A percentile compares a stretch with the other conserved stretches of the same genome.
These are phyloP conservation scores for Entomyzon cyanotis DNA, from an alignment of 2,113 vertebrate genomes.

Conservation along the genomic window DNA sequence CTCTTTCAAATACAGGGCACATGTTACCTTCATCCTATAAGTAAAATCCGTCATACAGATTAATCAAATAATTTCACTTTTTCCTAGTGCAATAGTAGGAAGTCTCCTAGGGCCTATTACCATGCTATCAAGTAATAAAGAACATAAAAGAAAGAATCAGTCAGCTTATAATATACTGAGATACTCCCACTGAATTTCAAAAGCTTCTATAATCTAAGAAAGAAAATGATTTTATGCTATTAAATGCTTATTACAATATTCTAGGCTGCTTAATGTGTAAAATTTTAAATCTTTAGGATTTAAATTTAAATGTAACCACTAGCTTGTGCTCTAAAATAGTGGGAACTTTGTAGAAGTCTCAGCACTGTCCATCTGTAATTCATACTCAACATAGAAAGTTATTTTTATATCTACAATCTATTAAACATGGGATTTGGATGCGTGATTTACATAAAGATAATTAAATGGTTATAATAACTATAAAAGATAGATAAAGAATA, in stretches of 20 bases:
- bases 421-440: background rate
- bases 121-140: slow-evolving; percentile 21
- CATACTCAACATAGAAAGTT: background rate
- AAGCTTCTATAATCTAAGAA: background rate
- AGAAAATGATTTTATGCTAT: background rate
- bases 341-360: background rate
- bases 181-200: slow-evolving; percentile 33
- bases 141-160: background rate
- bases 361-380: background rate
- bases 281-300: background rate
- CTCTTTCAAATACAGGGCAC: background rate
- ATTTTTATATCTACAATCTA: background rate
- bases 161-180: background rate
- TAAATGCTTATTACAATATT: background rate
- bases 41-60: background rate
- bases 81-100: background rate
- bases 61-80: slow-evolving; percentile 20
- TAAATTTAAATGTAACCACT: background rate
- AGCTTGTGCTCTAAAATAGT: background rate
- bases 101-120: slow-evolving; percentile 18
- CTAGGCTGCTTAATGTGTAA: background rate
- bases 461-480: background rate
- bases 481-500: background rate
- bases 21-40: slow-evolving; percentile 17
- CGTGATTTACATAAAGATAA: background rate